Percentiles rank a stretch among this genome's conserved stretches.
Evolutionary conservation across 1,140 invertebrate genomes (phyloP).

Genomic region (Saccostrea glomerata): DNA sequence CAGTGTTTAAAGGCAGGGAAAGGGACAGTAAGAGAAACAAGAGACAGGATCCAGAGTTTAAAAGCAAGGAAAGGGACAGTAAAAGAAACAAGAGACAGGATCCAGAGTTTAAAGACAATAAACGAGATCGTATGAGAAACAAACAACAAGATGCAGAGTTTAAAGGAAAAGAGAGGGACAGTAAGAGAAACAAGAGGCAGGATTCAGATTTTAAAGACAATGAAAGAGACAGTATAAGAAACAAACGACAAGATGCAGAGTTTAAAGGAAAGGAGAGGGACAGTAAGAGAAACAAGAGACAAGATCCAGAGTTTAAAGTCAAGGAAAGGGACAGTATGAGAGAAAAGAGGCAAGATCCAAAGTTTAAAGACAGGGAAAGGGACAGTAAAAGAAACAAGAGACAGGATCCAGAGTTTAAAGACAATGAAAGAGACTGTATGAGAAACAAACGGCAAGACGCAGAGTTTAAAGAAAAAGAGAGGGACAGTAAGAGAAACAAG

Average conservation of each 20-base stretch:
- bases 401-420: conserved; percentile 41
- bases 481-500: conserved; percentile 2
- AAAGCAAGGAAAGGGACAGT: no score
- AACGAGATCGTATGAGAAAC: no score
- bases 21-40: no score
- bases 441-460: not conserved
- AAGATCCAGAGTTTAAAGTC: conserved; percentile 1
- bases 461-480: not conserved
- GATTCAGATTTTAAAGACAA: not conserved
- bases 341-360: conserved; percentile 7
- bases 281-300: conserved; percentile 32
- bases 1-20: no score
- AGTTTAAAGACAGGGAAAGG: not conserved
- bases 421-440: conserved; percentile 41
- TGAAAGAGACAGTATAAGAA: conserved; percentile 21
- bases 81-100: no score
- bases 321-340: conserved; percentile 6
- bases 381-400: not conserved
- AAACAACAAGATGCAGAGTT: no score
- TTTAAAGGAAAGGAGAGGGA: conserved; percentile 30
- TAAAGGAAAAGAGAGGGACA: no score
- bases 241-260: conserved; percentile 23
- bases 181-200: not conserved
- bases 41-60: no score
- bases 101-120: no score